Evolutionary conservation across 2,888 invertebrate species (phyloP).

Genomic region (Tuberolachnus salignus): DNA sequence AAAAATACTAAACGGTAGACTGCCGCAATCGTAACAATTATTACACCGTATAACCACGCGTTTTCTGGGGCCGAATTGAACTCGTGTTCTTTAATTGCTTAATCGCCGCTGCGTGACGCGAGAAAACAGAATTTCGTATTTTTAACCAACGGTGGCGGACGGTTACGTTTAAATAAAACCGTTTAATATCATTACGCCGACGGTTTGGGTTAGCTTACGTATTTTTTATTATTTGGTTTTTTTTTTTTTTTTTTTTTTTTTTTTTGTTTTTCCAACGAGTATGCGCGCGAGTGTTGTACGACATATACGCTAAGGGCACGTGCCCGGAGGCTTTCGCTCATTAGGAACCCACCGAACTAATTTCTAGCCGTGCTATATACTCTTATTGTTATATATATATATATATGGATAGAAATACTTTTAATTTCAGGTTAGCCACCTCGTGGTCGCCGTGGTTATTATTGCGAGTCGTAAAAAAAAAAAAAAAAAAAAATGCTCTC

Average conservation of each 20-base stretch:
- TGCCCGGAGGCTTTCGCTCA: constrained; percentile 13
- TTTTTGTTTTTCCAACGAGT: no score
- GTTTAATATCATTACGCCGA: background rate
- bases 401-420: no score
- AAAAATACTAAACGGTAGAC: no score
- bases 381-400: background rate
- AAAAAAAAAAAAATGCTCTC: no score
- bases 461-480: no score
- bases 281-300: background rate
- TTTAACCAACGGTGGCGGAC: constrained; percentile 18
- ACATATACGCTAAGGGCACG: constrained; percentile 3
- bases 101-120: background rate
- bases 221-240: no score
- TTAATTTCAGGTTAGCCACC: constrained; percentile 20
- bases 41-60: background rate
- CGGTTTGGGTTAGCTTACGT: no score
- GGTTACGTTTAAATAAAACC: no score
- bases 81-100: constrained; percentile 13
- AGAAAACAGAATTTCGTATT: background rate
- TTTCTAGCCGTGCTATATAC: background rate
- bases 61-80: constrained; percentile 4
- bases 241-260: no score
- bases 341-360: constrained; percentile 25
- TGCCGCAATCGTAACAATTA: no score
- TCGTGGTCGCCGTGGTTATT: background rate